Base-by-base conservation (phyloP, 2,888 invertebrate species). In the Mycalesis mineus region DNA sequence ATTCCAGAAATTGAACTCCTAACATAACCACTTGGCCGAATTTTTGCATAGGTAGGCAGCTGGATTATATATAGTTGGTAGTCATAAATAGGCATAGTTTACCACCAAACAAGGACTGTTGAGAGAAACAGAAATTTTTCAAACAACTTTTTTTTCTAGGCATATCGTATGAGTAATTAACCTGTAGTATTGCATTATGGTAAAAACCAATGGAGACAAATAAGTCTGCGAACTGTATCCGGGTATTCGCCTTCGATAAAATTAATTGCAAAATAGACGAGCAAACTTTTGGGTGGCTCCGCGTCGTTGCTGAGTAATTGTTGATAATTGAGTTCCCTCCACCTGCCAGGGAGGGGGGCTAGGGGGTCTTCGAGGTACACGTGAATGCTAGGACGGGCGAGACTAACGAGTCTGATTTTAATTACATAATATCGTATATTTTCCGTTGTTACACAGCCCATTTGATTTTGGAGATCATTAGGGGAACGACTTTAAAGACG, bases 231-330 rank as follows among this genome's bases (percentile, higher is more conserved):
- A 75, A 84, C 81, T 77, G 77, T 80, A 75, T 78, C 73, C 74
- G 69, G n/a, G 67, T 71, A 76, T 78, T 31, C 40, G 29, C 39
- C 40, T 13, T 41, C 40, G 51, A 51, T 51, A 51, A 84, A 86
- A 84, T 85, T 85, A 84, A 85, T 85, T 84, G 85, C 81, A 75
- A 79, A 83, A 84, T 84, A 82, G 84, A 80, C 79, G 70, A 73
- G 73, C 70, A 78, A 85, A 85, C 74, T 85, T 86, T 82, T 71
- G 82, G 84, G 82, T 74, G 70, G 72, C 74, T 75, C 77, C 73
- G 78, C 74, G 73, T 74, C 80, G 75, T 70, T 73, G 77, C 78
- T 69, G 75, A 78, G 80, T 86, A 85, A 86, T 83, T 84, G 86
- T 80, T 80, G 81, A 80, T 86, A 86, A 86, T 85, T 83, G 84